Evolutionary conservation across 2,797 vertebrate genomes (phyloP), one percentile per base, ranked within the genome.

Genomic region (Urophycis tenuis): DNA sequence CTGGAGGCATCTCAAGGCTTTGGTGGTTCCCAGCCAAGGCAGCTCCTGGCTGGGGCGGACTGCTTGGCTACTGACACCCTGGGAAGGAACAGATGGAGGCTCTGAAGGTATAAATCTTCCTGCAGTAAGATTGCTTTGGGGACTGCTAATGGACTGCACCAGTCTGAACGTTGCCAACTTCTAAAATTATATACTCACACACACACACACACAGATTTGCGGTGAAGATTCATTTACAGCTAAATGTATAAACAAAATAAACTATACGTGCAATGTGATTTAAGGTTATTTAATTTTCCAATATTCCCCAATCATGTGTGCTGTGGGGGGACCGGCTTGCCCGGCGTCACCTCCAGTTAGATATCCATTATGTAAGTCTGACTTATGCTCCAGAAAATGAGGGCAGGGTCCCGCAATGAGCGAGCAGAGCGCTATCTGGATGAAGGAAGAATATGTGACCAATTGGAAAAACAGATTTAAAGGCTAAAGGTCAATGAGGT

Each of bases 401-500:
- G 34, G 82, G 81, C 75, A 85, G 80, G 22, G 41, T 19, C 70
- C 76, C 74, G 71, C n/a, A 33, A 73, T 25, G n/a, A 67, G n/a
- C 34, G 74, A 72, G 60, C 75, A 76, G 49, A 64, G 80, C 75
- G 76, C 81, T 78, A 74, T 83, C 75, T 78, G 79, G 84, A 81
- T 78, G 81, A 81, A 80, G 71, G 75, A 80, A 78, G 84, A 80
- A 85, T 88, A 88, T 89, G 86, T 86, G 86, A 87, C 85, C 86
- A 90, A 91, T 90, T 88, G 88, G 88, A 89, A 91, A 88, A 89
- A 82, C n/a, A 72, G 77, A 90, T 84, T 86, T 77, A 83, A 90
- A 90, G 87, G 87, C 76, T 80, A 90, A 87, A 85, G 91, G 89
- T 89, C 91, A 90, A 88, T 83, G 82, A 91, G 85, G 85, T 89